Evolutionary conservation across 2,797 vertebrate genomes (phyloP).

Genomic region (Crocidura indochinensis): DNA sequence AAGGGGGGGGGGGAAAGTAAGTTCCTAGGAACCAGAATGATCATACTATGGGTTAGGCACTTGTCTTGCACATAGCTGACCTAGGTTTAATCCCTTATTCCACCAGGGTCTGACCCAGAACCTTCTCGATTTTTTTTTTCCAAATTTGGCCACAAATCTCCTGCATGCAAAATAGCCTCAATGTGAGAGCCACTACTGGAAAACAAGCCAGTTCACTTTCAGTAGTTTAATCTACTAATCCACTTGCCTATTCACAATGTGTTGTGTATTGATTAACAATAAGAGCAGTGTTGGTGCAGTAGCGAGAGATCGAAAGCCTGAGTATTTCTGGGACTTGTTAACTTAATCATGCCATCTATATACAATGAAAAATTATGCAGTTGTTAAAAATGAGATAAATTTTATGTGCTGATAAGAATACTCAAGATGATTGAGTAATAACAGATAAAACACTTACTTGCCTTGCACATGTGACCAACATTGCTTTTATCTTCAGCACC

Average conservation of each 20-base stretch:
- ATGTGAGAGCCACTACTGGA: background rate
- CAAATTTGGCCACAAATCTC: background rate
- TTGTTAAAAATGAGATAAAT: slow-evolving; percentile 29
- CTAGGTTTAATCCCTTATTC: too few relatives aligned
- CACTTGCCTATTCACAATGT: slow-evolving; percentile 12
- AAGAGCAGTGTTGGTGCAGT: background rate
- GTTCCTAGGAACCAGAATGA: too few relatives aligned
- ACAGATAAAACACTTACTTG: too few relatives aligned
- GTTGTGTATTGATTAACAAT: background rate
- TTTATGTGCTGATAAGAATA: background rate
- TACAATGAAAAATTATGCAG: slow-evolving; percentile 17
- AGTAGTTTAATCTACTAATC: background rate
- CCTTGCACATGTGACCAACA: too few relatives aligned
- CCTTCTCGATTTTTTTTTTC: too few relatives aligned
- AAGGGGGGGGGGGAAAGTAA: too few relatives aligned
- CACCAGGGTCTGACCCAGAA: too few relatives aligned
- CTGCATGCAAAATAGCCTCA: background rate
- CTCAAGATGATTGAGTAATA: too few relatives aligned
- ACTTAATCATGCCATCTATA: background rate
- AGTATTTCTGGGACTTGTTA: background rate
- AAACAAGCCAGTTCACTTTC: background rate
- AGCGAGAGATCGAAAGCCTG: background rate
- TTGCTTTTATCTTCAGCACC: background rate
- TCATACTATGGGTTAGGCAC: too few relatives aligned
- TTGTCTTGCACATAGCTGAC: too few relatives aligned